Percentiles rank a stretch among this genome's conserved stretches.
These are phyloP conservation scores for Arctocebus calabarensis DNA, from an alignment of 2,797 vertebrate genomes.

Conservation along the genomic window DNA sequence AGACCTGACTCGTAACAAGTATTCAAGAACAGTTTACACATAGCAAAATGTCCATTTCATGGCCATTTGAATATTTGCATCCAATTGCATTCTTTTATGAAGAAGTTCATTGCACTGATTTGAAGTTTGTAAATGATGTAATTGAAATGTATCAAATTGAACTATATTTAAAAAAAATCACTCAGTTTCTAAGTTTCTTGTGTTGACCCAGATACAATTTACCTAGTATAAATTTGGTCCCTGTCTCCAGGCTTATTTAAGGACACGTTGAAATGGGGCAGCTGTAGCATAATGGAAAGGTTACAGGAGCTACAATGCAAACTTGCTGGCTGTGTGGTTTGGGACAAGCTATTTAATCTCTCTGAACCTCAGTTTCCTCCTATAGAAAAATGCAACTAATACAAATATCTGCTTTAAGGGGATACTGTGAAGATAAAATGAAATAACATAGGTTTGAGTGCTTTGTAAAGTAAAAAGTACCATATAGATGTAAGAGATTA, in stretches of 20 bases:
- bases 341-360: conserved; percentile 19
- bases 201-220: conserved; percentile 35
- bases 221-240: conserved; percentile 40
- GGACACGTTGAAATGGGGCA: conserved; percentile 35
- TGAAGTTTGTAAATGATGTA: conserved; percentile 27
- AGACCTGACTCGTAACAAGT: not conserved
- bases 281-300: not conserved
- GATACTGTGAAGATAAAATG: conserved; percentile 16
- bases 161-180: conserved; percentile 14
- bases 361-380: conserved; percentile 34
- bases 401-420: not conserved
- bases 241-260: conserved; percentile 51
- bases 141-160: conserved; percentile 36
- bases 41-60: conserved; percentile 34
- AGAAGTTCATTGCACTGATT: conserved; percentile 7
- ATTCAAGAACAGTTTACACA: not conserved
- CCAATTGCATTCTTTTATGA: not conserved
- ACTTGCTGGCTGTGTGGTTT: not conserved
- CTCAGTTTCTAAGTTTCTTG: conserved; percentile 25
- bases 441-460: not conserved
- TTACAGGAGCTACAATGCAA: not conserved
- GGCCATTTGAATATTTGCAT: not conserved
- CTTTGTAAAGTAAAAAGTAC: not conserved
- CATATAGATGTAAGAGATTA: not conserved
- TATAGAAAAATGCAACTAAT: conserved; percentile 33